phyloP scores from a whole-genome alignment of 2,888 invertebrate genomes.

The Mesodorylaimus sp. region DNA sequence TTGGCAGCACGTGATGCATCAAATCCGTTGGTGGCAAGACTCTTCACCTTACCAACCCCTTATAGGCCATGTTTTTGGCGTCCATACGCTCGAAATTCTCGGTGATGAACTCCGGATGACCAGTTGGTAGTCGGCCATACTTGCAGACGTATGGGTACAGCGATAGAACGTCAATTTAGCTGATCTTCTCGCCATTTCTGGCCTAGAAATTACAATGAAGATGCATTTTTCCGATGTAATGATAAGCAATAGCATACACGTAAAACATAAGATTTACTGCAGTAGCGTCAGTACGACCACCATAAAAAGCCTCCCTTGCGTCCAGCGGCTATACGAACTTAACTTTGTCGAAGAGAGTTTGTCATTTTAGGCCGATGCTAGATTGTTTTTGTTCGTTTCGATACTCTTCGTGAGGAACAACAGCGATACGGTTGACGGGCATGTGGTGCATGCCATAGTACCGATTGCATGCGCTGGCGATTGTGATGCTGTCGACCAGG shows the following conservation, averaged over 20 bases:
- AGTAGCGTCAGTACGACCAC: too few species aligned
- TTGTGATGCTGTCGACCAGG: too few species aligned
- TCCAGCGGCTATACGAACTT: not conserved
- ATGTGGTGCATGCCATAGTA: too few species aligned
- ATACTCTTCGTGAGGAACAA: too few species aligned
- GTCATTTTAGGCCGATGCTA: too few species aligned
- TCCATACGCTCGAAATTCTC: constrained; percentile 15
- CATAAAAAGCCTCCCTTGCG: not conserved
- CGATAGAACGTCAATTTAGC: constrained; percentile 16
- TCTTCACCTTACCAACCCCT: not conserved
- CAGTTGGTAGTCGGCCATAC: constrained; percentile 15
- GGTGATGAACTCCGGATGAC: constrained; percentile 17
- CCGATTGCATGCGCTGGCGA: too few species aligned
- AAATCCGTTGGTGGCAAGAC: not conserved
- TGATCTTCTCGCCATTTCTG: constrained; percentile 14
- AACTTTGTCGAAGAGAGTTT: not conserved
- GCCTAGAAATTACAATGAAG: too few species aligned
- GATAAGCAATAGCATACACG: too few species aligned
- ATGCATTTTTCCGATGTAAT: too few species aligned
- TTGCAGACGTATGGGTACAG: constrained; percentile 19
- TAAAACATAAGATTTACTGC: too few species aligned
- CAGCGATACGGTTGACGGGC: too few species aligned
- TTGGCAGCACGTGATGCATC: not conserved
- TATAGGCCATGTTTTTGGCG: not conserved
- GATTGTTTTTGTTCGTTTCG: too few species aligned